Evolutionary conservation across 2,888 invertebrate genomes (phyloP).

Genomic region (Malthinus flaveolus): DNA sequence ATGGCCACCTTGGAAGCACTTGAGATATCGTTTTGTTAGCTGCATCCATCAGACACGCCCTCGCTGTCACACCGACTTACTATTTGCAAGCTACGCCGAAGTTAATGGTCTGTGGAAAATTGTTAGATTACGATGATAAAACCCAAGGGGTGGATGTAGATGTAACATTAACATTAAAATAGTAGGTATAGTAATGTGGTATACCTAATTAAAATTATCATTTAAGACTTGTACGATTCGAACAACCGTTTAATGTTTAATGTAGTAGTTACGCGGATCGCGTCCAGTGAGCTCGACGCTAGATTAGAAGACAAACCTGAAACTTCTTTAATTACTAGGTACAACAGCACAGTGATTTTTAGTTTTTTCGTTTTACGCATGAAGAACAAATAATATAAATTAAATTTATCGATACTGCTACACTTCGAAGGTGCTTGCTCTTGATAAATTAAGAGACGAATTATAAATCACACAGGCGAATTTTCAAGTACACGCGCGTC

Average conservation of each 20-base stretch:
- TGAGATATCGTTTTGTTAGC: constrained; percentile 34
- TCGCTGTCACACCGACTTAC: constrained; percentile 37
- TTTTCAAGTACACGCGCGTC: constrained; percentile 4
- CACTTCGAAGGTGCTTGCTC: too few species aligned
- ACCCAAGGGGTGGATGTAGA: constrained; percentile 9
- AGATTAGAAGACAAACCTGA: too few species aligned
- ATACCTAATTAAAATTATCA: not conserved
- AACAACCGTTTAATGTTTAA: too few species aligned
- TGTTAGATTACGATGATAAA: constrained; percentile 22
- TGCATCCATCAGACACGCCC: constrained; percentile 39
- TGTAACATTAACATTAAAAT: constrained; percentile 3
- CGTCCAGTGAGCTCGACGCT: too few species aligned
- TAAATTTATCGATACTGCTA: too few species aligned
- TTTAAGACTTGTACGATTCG: too few species aligned
- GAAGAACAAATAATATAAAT: too few species aligned
- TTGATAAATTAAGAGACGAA: too few species aligned
- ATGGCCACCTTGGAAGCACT: constrained; percentile 36
- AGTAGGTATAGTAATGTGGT: not conserved
- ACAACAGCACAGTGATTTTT: too few species aligned
- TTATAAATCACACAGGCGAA: not conserved
- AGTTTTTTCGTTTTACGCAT: too few species aligned
- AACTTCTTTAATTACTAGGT: too few species aligned
- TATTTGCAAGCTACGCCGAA: constrained; percentile 33
- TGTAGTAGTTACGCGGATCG: too few species aligned
- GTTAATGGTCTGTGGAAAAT: constrained; percentile 39